Conservation (phyloP, 2,797 vertebrate species). For the Tarsius wallacei region DNA sequence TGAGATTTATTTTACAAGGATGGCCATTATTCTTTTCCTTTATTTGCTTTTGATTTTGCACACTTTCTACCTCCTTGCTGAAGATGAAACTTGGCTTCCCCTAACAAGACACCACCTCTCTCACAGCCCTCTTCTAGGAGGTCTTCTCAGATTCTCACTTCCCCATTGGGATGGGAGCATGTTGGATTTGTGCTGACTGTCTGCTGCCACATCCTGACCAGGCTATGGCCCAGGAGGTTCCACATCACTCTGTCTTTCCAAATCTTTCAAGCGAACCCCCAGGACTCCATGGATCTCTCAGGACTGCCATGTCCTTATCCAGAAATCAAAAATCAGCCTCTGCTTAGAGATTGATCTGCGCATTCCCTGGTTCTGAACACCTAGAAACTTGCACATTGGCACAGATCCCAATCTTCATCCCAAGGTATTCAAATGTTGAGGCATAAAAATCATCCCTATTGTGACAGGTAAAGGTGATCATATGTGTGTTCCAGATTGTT, state of each 20-base stretch:
- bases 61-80: not conserved
- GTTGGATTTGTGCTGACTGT: not conserved
- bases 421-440: not conserved
- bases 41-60: not conserved
- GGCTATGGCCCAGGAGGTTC: not conserved
- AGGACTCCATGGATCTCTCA: not conserved
- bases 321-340: not conserved
- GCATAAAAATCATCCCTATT: not conserved
- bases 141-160: conserved; percentile 69
- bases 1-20: not conserved
- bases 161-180: not conserved
- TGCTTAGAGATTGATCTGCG: not conserved
- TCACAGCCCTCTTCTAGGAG: not conserved
- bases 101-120: conserved; percentile 40
- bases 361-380: not conserved
- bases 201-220: conserved; percentile 12
- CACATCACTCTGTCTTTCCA: not conserved
- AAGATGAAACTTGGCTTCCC: conserved; percentile 40
- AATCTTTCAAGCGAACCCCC: not conserved
- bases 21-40: not conserved
- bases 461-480: not conserved
- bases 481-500: not conserved
- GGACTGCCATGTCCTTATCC: not conserved
- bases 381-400: not conserved
- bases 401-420: not conserved